Base-by-base conservation (phyloP, 2,888 invertebrate species). In the Asteroscopus sphinx region DNA sequence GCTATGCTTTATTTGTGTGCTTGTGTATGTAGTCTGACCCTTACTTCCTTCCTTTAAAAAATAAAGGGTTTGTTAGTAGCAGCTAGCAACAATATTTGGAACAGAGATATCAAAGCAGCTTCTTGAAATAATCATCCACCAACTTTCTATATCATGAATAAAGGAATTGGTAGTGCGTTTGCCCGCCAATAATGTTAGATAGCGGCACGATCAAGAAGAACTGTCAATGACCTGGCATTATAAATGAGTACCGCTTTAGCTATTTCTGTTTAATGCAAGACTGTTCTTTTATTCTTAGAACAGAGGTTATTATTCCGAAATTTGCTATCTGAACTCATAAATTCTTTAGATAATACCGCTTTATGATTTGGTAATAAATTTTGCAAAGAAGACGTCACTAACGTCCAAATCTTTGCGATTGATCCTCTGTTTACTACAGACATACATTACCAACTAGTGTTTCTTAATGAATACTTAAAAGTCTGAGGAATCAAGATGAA, bases 171-270 rank as follows among this genome's bases (percentile, higher is more conserved):
- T 9, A 1, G 21, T 21, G 21, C 21, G 6, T 21, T 55, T 26
- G 17, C 15, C 25, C 32, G 44, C 65, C 26, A 45, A 65, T 9
- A 36, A 11, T n/a, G 15, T 36, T 61, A 57, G 15, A 32, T 46
- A 65, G 41, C 57, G 45, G 57, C 12, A 57, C 30, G 35, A 21
- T 21, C 21, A 21, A 21, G 21, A 21, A 62, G 13, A 35, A 33
- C 40, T 52, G 67, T 59, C 47, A 44, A 41, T 53, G 44, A 45
- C 65, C 65, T 65, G 41, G 45, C 40, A 65, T 21, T 21, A 65
- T 32, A 56, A 63, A 60, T 56, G 26, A 40, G 25, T 72, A 62
- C 5, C 21, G 7, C 28, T 28, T 28, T 4, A 28, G 28, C 21
- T 21, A 21, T 21, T 21, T 21, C 21, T 21, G 6, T 21, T 4